A percentile compares a stretch with the other conserved stretches of the same genome.
Conservation (phyloP, 2,888 invertebrate species). For the Drosophila kambysellisi region DNA sequence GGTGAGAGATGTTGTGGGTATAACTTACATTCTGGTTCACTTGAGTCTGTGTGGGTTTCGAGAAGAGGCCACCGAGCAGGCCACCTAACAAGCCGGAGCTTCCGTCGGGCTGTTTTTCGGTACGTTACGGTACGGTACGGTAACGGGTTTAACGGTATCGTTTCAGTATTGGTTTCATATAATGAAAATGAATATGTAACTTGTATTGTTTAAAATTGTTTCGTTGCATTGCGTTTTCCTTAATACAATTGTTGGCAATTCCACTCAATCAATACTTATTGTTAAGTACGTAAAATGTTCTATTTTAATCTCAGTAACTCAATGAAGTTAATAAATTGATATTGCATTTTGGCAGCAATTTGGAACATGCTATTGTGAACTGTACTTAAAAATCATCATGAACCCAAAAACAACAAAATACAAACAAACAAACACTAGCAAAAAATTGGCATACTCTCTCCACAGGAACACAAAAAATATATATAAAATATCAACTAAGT, state of each 20-base stretch:
- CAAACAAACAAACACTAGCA: constrained; percentile 57
- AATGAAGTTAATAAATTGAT: constrained; percentile 38
- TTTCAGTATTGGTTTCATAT: constrained; percentile 72
- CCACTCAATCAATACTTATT: constrained; percentile 45
- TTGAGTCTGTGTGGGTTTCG: constrained; percentile 84
- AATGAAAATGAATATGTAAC: constrained; percentile 81
- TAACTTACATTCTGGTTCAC: constrained; percentile 84
- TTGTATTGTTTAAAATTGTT: constrained; percentile 79
- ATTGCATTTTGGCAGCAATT: constrained; percentile 60
- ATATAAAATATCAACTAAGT: constrained; percentile 21
- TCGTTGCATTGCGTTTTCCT: constrained; percentile 72
- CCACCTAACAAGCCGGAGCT: constrained; percentile 84
- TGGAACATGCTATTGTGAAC: constrained; percentile 69
- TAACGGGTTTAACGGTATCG: constrained; percentile 70
- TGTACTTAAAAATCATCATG: constrained; percentile 46
- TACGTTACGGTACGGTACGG: constrained; percentile 48
- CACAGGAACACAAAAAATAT: constrained; percentile 42
- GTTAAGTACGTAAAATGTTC: constrained; percentile 30
- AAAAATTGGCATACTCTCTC: constrained; percentile 63
- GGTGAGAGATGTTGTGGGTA: constrained; percentile 77
- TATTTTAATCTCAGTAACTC: constrained; percentile 49
- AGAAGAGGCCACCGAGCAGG: constrained; percentile 85
- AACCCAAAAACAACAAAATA: constrained; percentile 31
- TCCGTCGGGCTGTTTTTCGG: constrained; percentile 82
- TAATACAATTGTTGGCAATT: constrained; percentile 53